Percentiles rank a stretch among this genome's conserved stretches.
phyloP scores from a whole-genome alignment of 2,888 invertebrate genomes.

The Acanthosepion pharaonis region DNA sequence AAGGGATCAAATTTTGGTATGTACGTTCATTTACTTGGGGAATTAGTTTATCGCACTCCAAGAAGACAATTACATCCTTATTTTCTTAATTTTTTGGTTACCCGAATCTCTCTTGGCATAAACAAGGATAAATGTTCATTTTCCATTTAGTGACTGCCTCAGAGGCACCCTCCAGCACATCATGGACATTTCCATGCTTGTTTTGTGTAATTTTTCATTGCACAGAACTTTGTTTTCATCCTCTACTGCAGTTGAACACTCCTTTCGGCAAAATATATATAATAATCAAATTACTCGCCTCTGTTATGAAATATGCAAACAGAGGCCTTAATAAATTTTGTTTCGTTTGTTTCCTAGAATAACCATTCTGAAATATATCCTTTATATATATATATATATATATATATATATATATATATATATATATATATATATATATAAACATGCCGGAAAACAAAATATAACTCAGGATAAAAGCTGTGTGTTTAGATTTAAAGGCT shows the following conservation, averaged over 20 bases:
- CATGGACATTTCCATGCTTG: neutral
- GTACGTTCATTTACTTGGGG: neutral
- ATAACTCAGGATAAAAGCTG: neutral
- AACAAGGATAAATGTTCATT: neutral
- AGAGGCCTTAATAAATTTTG: neutral
- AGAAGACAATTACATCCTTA: neutral
- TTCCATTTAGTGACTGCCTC: neutral
- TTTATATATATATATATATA: neutral
- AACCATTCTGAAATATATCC: neutral
- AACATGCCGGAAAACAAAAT: neutral
- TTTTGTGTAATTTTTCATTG: neutral
- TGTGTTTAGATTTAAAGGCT: neutral
- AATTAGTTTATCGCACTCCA: neutral
- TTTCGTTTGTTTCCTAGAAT: neutral
- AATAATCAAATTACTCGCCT: neutral
- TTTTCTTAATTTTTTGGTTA: neutral
- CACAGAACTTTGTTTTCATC: neutral
- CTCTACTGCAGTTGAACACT: neutral
- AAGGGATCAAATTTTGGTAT: neutral
- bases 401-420: too few species aligned
- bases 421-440: neutral
- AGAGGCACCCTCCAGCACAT: neutral
- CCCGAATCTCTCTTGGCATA: neutral
- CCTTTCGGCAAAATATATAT: neutral
- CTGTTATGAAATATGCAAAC: neutral